phyloP scores from a whole-genome alignment of 2,113 vertebrate species.

The Petrocephalus zakoni region DNA sequence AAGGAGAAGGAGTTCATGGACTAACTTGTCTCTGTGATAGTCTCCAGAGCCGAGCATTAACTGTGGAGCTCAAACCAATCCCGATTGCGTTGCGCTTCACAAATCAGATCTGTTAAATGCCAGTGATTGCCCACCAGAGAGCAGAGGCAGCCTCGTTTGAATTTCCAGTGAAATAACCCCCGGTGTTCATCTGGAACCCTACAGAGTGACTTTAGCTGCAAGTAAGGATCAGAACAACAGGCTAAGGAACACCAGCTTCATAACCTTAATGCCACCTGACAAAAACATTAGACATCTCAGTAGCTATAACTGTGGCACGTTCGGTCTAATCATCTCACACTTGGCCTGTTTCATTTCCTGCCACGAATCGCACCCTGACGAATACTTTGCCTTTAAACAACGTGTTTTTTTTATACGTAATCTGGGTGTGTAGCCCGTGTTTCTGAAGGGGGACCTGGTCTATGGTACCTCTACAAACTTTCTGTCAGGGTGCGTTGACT shows the following conservation, averaged over 20 bases:
- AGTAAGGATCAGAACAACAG: background rate
- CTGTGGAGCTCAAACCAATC: background rate
- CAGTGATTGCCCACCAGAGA: background rate
- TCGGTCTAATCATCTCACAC: background rate
- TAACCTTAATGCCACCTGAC: background rate
- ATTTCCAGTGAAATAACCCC: background rate
- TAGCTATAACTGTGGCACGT: background rate
- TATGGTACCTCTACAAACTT: background rate
- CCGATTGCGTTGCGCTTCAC: background rate
- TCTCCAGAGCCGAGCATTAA: constrained; percentile 41
- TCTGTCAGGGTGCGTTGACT: background rate
- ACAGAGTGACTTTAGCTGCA: background rate
- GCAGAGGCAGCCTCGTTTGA: background rate
- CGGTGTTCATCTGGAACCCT: background rate
- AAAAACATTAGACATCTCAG: background rate
- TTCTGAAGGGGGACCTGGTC: background rate
- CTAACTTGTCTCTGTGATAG: constrained; percentile 51
- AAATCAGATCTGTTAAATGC: background rate
- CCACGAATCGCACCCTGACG: background rate
- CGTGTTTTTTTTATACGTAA: constrained; percentile 49
- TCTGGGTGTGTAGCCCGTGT: constrained; percentile 52
- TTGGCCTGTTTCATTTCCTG: background rate
- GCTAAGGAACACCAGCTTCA: background rate
- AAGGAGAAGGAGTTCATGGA: constrained; percentile 48
- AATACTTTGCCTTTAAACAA: constrained; percentile 61